Conservation (phyloP, 2,797 vertebrate genomes). For the Xiphorhynchus erythropygius region DNA sequence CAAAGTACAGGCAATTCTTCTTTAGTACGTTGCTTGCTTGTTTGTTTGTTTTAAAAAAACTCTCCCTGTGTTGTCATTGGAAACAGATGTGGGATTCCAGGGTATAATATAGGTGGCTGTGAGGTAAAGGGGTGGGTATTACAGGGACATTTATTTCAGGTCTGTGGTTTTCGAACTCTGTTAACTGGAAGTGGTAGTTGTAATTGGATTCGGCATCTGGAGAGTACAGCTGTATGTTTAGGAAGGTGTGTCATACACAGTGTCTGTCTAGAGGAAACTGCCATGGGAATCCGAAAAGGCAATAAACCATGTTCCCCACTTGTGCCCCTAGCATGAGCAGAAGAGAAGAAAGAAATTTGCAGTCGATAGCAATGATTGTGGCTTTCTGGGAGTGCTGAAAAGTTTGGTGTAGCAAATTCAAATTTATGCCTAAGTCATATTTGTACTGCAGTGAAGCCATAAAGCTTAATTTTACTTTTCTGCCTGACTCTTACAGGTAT, state of each 20-base stretch:
- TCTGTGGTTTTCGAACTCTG: not conserved
- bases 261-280: not conserved
- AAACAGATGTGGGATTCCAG: not conserved
- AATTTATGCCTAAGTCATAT: not conserved
- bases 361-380: not conserved
- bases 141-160: not conserved
- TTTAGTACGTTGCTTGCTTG: not conserved
- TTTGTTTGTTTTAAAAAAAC: not conserved
- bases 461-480: not conserved
- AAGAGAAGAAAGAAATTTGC: not conserved
- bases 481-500: not conserved
- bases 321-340: not conserved
- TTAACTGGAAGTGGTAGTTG: not conserved
- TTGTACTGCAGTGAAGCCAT: not conserved
- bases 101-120: not conserved
- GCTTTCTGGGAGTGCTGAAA: not conserved
- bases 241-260: not conserved
- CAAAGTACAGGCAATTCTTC: not conserved
- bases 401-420: not conserved
- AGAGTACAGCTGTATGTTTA: not conserved
- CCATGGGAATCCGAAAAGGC: not conserved
- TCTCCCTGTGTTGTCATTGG: not conserved
- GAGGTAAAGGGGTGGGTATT: not conserved
- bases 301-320: rapidly evolving
- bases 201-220: not conserved